Evolutionary conservation across 2,888 invertebrate genomes (phyloP), one percentile per base, ranked within the genome.

Genomic region (Epistrophella euchroma): DNA sequence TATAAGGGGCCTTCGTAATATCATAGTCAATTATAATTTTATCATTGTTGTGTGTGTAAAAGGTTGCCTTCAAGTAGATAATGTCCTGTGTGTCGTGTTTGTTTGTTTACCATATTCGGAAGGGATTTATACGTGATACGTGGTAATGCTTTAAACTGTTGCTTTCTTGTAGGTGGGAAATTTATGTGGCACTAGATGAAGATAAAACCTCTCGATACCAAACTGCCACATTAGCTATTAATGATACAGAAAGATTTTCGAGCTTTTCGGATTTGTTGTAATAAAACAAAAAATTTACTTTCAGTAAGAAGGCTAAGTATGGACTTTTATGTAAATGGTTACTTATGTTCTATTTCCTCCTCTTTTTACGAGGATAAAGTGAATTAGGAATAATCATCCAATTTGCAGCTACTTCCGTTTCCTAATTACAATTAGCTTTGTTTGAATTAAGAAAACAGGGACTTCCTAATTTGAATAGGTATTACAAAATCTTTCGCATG

Each of bases 21-120:
- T 74, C 72, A 72, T 74, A 71, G 82, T 82, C 78, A 71, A 86
- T 86, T 86, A 86, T 78, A 82, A 86, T 78, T 77, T 86, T 73
- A 80, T 68, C 80, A 68, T 72, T 82, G 76, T 37, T 37, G 32
- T 17, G 32, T 47, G 15, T 17, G 77, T 82, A 71, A 74, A 73
- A 82, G 74, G 86, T 77, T 77, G 64, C 58, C 70, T 86, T 74
- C 37, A 74, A 77, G 74, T 77, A 77, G 77, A 86, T 86, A 77
- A 86, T 82, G 82, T 78, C 78, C 86, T 74, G 45, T 77, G 66
- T 74, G 64, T 55, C 70, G 50, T 35, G 17, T 32, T 68, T 62
- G 17, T 32, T 68, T 62, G 66, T 50, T 35, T 62, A 22, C 22
- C 28, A 60, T 68, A 52, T 52, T 47, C 56, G 58, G 58, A 62